Conservation (phyloP, 2,888 invertebrate species). For the Torymus auratus region DNA sequence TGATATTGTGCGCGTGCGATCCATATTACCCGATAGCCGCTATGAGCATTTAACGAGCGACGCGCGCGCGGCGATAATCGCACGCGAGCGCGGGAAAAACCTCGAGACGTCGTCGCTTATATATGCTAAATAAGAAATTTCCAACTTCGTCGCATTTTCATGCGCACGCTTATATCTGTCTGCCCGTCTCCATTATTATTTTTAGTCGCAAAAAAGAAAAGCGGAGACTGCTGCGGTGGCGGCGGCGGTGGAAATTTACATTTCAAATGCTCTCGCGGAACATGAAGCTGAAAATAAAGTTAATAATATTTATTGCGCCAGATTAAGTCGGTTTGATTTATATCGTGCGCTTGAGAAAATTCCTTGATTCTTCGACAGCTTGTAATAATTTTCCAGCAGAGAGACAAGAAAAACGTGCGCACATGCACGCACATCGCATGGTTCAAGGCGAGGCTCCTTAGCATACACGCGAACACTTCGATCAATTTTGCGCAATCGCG, state of each 20-base stretch:
- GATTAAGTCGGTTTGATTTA: slow-evolving; percentile 53
- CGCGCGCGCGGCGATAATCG: slow-evolving; percentile 12
- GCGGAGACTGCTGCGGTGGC: neutral
- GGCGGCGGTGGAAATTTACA: slow-evolving; percentile 39
- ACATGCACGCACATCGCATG: neutral
- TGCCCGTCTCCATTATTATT: slow-evolving; percentile 12
- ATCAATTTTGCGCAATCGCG: neutral
- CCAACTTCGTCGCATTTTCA: too few species aligned
- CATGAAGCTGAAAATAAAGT: slow-evolving; percentile 33
- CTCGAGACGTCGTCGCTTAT: too few species aligned
- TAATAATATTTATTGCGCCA: slow-evolving; percentile 56
- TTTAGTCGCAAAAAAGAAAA: slow-evolving; percentile 9
- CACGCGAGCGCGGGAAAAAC: neutral
- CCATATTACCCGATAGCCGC: slow-evolving; percentile 50
- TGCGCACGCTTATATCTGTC: too few species aligned
- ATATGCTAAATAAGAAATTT: too few species aligned
- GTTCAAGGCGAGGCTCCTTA: slow-evolving; percentile 27
- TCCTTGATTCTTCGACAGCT: slow-evolving; percentile 47
- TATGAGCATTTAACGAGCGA: slow-evolving; percentile 40
- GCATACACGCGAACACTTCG: neutral
- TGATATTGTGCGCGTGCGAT: slow-evolving; percentile 46
- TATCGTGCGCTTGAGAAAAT: slow-evolving; percentile 30
- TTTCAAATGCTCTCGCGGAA: slow-evolving; percentile 41
- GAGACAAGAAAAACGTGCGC: slow-evolving; percentile 7
- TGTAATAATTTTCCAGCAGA: slow-evolving; percentile 44